Evolutionary conservation across 2,113 vertebrate species (phyloP).

Genomic region (Rhagologus leucostigma): DNA sequence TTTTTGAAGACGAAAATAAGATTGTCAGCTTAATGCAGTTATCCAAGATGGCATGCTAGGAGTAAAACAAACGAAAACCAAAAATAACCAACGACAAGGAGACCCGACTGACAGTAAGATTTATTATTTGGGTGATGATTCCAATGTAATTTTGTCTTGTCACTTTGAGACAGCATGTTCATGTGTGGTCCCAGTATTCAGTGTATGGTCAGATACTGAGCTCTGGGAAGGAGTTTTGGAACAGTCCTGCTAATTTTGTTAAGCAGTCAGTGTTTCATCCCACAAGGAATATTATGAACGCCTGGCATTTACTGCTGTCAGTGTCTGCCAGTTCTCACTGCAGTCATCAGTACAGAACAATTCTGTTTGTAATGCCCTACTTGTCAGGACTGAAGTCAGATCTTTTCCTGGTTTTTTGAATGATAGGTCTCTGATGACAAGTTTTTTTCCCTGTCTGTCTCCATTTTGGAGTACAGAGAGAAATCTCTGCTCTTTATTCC

Average conservation of each 20-base stretch:
- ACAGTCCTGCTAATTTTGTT: neutral
- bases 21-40: neutral
- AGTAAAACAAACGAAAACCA: neutral
- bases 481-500: neutral
- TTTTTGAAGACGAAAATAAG: neutral
- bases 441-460: neutral
- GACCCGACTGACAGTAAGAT: neutral
- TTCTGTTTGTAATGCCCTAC: neutral
- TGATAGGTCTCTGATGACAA: neutral
- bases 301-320: neutral
- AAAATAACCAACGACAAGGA: neutral
- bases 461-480: neutral
- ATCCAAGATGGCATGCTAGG: neutral
- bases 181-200: slow-evolving; percentile 50
- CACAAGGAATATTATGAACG: neutral
- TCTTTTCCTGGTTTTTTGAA: slow-evolving; percentile 1
- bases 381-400: neutral
- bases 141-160: slow-evolving; percentile 20
- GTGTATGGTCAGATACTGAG: neutral
- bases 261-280: neutral
- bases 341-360: neutral
- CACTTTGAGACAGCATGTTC: neutral
- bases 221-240: slow-evolving; percentile 31
- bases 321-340: neutral
- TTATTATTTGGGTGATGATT: neutral